Percentiles rank a stretch among this genome's conserved stretches.
phyloP scores from a whole-genome alignment of 2,797 vertebrate species.

The Clamator glandarius region DNA sequence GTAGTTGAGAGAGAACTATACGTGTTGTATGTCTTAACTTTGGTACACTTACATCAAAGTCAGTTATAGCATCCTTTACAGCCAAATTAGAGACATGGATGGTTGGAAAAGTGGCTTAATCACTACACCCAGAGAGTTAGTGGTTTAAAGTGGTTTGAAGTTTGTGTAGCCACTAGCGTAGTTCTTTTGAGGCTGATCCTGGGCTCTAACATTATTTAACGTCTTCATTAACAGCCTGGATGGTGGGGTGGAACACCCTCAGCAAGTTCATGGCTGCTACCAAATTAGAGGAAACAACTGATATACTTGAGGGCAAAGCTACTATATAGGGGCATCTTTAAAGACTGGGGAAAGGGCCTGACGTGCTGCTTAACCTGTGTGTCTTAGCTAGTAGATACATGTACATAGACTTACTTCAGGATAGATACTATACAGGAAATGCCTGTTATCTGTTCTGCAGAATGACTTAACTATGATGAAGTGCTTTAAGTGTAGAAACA shows the following conservation, averaged over 20 bases:
- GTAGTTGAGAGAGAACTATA: not conserved
- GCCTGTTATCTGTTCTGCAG: not conserved
- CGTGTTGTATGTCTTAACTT: not conserved
- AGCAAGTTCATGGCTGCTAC: not conserved
- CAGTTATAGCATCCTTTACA: not conserved
- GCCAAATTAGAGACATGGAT: not conserved
- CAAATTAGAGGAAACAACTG: not conserved
- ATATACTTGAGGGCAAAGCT: not conserved
- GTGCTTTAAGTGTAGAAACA: not conserved
- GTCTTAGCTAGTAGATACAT: not conserved
- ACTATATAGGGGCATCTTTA: not conserved
- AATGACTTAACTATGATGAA: slow-evolving; percentile 24
- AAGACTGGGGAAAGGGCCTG: not conserved
- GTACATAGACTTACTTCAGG: not conserved
- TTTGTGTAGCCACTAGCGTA: not conserved
- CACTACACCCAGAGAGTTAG: not conserved
- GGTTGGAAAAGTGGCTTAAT: not conserved
- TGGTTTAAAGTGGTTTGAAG: not conserved
- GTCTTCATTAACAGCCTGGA: not conserved
- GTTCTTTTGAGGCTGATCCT: not conserved
- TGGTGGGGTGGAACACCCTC: not conserved
- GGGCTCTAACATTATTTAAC: not conserved
- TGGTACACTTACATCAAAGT: not conserved
- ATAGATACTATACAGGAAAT: not conserved
- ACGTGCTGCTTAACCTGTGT: not conserved